A percentile compares a stretch with the other conserved stretches of the same genome.
phyloP scores from a whole-genome alignment of 2,888 invertebrate species.

The Aspidapion aeneum region DNA sequence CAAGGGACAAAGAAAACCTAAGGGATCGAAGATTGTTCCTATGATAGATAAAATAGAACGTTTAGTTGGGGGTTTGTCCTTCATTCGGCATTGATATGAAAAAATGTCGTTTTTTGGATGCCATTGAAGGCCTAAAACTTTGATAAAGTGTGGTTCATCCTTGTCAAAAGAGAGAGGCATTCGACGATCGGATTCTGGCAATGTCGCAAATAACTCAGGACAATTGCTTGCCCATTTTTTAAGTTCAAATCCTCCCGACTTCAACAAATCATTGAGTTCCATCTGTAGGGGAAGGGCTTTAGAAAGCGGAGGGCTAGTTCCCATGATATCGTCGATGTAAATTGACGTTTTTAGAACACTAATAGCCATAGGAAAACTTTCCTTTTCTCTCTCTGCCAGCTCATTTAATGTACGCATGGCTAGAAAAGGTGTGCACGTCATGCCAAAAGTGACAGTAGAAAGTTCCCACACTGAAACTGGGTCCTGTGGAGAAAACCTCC shows the following conservation, averaged over 20 bases:
- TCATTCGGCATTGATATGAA: too few species aligned
- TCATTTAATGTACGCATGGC: not conserved
- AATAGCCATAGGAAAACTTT: not conserved
- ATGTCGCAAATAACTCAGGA: not conserved
- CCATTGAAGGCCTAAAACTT: not conserved
- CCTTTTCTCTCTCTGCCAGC: not conserved
- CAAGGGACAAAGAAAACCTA: too few species aligned
- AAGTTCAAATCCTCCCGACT: not conserved
- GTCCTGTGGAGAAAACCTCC: not conserved
- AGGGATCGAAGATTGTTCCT: slow-evolving; percentile 4
- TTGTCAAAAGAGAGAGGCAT: not conserved
- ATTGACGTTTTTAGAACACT: not conserved
- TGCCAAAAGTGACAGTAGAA: not conserved
- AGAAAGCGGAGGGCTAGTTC: too few species aligned
- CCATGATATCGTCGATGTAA: not conserved
- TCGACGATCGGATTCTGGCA: not conserved
- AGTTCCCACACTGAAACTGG: not conserved
- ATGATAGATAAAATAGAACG: slow-evolving; percentile 8
- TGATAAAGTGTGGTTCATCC: not conserved
- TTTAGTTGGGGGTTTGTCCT: not conserved
- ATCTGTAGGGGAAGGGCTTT: too few species aligned
- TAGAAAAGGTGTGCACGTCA: not conserved
- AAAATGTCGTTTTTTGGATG: not conserved
- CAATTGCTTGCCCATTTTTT: slow-evolving; percentile 2
- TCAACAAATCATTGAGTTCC: not conserved